Evolutionary conservation across 2,888 invertebrate genomes (phyloP), one percentile per base, ranked within the genome.

Genomic region (Epinotia demarniana): DNA sequence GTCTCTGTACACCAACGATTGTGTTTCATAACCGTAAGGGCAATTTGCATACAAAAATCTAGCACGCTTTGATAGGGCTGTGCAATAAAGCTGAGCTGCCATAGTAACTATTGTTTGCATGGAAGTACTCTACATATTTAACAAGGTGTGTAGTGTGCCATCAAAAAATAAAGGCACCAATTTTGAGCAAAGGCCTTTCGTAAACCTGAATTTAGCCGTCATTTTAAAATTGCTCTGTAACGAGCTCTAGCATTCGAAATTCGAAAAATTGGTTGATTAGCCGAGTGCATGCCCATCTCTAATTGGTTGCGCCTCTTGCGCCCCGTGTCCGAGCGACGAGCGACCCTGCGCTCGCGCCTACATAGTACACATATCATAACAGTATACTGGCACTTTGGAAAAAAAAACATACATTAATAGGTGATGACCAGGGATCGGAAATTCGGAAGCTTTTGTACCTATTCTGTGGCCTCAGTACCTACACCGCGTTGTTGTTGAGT

Each of bases 281-380:
- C 12, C 58, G 58, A 57, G 23, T 69, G 23, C 43, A 60, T 60
- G 69, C 69, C 13, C 58, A 46, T 60, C 69, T 69, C 69, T 69
- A 69, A 69, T 53, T 74, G 62, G 62, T 23, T 33, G 63, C 61
- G 73, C 57, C 57, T 69, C 70, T 23, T 33, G 63, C 61, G 73
- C 57, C 57, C 74, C 70, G 70, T 60, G 53, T 60, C 70, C 70
- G 43, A 58, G 33, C 58, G 69, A 69, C 23, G 23, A 27, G 23
- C 23, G 23, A 27, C 3, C 49, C 18, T 55, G 75, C 75, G 70
- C 70, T 5, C 58, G 63, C 74, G 74, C 68, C 46, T 2, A 3
- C 27, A 46, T 46, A 69, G 58, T 60, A 43, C 4, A 46, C 46
- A 13, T 46, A 12, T 23, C 23, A 3, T 12, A 16, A 60, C 69